Evolutionary conservation across 1,140 invertebrate species (phyloP).

Genomic region (Microplitis mediator): DNA sequence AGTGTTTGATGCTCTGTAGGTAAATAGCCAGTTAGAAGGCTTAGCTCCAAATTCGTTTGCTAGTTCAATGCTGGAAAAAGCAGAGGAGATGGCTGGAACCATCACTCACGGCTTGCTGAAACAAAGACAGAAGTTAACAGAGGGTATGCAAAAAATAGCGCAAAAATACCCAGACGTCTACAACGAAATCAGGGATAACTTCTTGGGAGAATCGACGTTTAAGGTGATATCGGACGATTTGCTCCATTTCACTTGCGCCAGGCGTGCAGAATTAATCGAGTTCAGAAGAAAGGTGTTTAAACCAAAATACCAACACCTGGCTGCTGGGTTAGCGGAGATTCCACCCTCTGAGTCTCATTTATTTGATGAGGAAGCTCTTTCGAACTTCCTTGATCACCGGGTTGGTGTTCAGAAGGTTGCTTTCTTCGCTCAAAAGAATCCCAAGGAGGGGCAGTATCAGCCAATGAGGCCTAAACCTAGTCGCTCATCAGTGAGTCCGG

Average conservation of each 20-base stretch:
- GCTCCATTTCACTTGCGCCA: slow-evolving; percentile 7
- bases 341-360: background rate
- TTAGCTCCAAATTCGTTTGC: slow-evolving; percentile 3
- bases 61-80: background rate
- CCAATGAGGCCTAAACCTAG: too few relatives aligned
- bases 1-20: slow-evolving; percentile 31
- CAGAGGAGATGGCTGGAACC: slow-evolving; percentile 18
- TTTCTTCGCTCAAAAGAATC: too few relatives aligned
- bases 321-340: background rate
- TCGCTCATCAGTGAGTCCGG: too few relatives aligned
- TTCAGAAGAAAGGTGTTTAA: slow-evolving; percentile 5
- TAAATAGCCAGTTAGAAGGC: slow-evolving; percentile 17
- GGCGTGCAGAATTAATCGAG: background rate
- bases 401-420: background rate
- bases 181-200: background rate
- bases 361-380: background rate
- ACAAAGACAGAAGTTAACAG: background rate
- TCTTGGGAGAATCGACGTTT: background rate
- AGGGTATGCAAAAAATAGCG: background rate
- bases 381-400: background rate
- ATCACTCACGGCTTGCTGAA: slow-evolving; percentile 18
- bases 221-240: background rate
- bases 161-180: background rate
- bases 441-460: too few relatives aligned
- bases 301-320: background rate